Evolutionary conservation across 2,888 invertebrate genomes (phyloP), one percentile per base, ranked within the genome.

Genomic region (Drosophila leonis): DNA sequence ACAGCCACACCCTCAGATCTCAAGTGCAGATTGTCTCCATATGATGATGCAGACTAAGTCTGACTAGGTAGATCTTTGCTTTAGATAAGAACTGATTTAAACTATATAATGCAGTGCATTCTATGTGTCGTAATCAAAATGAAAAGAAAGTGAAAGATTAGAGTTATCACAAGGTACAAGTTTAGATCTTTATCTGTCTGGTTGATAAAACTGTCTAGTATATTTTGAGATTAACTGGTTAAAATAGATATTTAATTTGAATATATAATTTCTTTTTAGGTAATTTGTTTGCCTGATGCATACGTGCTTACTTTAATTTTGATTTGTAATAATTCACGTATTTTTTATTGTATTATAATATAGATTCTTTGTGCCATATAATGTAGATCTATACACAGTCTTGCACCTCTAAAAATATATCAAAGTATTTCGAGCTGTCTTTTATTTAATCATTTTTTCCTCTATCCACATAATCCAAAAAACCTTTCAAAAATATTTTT

Each of bases 51-150:
- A 55, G n/a, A 52, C 24, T n/a, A 12, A n/a, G 31, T 49, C 65
- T 63, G 63, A 64, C 64, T 46, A 48, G 41, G 37, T 39, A 15
- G 37, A 56, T 52, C 13, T 54, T 64, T 51, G 29, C 13, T 35
- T 12, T 24, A 27, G 42, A 42, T 51, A 41, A 61, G 12, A 29
- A 10, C 9, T 20, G 6, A 20, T 51, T 31, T 51, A 2, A 49
- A 18, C n/a, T 33, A 33, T 27, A 42, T 27, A 37, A 49, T 49
- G 18, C 35, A 13, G 13, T 49, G 33, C 33, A 49, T 33, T 49
- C 12, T 18, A 4, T 10, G 18, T 49, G 6, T 20, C 31, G 31
- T 49, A 49, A 33, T 49, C 31, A 20, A 35, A 35, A 3, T 5
- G 18, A 35, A 52, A 52, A 35, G 33, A 65, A 65, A 62, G 64